phyloP scores from a whole-genome alignment of 2,797 vertebrate species.

The Linurgus olivaceus region DNA sequence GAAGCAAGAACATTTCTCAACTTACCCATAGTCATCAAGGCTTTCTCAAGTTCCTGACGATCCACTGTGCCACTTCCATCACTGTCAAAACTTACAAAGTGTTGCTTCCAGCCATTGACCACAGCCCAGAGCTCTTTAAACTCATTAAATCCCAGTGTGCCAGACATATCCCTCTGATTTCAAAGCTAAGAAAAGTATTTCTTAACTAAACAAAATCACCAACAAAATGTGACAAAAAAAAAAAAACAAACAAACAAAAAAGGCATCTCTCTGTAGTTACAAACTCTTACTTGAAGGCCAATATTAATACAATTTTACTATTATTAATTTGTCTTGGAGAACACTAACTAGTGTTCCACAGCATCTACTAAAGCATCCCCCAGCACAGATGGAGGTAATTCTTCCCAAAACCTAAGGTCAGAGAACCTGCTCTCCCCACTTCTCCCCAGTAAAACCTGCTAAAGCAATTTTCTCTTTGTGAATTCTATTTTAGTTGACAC shows the following conservation, averaged over 20 bases:
- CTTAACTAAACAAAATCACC: not conserved
- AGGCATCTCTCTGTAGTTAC: not conserved
- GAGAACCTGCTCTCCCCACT: not conserved
- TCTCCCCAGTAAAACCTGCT: not conserved
- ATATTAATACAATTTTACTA: not conserved
- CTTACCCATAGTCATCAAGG: conserved; percentile 77
- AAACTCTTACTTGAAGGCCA: not conserved
- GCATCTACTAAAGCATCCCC: not conserved
- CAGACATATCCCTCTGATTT: conserved; percentile 78
- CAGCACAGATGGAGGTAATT: not conserved
- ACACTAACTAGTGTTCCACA: not conserved
- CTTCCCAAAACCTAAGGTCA: not conserved
- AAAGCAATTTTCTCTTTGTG: not conserved
- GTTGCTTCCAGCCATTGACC: conserved; percentile 80
- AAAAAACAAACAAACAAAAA: not conserved
- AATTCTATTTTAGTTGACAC: not conserved
- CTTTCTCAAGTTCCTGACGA: conserved; percentile 77
- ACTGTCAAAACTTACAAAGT: conserved; percentile 75
- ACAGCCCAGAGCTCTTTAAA: conserved; percentile 82
- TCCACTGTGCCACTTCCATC: conserved; percentile 79
- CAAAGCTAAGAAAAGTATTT: conserved; percentile 58
- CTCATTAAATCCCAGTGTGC: conserved; percentile 80
- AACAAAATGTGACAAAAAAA: not conserved
- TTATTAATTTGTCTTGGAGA: not conserved
- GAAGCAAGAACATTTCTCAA: not conserved